Evolutionary conservation across 2,888 invertebrate species (phyloP), one percentile per base, ranked within the genome.

Genomic region (Calephelis perditalis): DNA sequence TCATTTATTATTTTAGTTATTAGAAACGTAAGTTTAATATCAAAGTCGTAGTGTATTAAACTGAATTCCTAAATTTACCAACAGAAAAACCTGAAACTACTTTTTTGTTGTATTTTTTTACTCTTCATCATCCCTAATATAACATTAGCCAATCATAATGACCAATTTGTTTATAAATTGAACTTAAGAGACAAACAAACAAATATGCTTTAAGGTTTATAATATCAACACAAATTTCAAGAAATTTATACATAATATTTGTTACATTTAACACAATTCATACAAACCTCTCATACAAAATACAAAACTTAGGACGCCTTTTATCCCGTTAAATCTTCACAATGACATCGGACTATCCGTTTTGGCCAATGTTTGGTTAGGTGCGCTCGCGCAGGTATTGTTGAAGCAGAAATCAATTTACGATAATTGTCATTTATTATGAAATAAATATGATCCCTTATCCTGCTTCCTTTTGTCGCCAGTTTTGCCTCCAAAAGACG

Each of bases 301-400:
- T 69, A 67, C 72, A 67, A 67, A 66, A 70, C 67, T 68, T 68
- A 70, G 73, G 75, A 70, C 74, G 75, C 73, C 76, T 78, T 80
- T 79, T 76, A 71, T 70, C 62, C 66, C 63, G 68, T 68, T 62
- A 70, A 71, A 72, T 73, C 74, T 72, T 69, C 75, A 88, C 86
- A 87, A 87, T 84, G 84, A 82, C 83, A 84, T 65, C 77, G 81
- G 73, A 72, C 80, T 87, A 82, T 83, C 86, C 88, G 86, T 91
- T 91, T 77, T 91, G 92, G 92, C 91, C 92, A 92, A 92, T 92
- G 92, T 93, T 93, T 93, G 92, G 92, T 92, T 93, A 92, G 92
- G 92, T 93, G 93, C 92, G 73, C 67, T 92, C 92, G 93, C 92
- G 73, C 67, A 79, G 76, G 78, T 73, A 84, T 91, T 90, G 88